phyloP scores from a whole-genome alignment of 2,888 invertebrate genomes.

The Osmoderma eremita region DNA sequence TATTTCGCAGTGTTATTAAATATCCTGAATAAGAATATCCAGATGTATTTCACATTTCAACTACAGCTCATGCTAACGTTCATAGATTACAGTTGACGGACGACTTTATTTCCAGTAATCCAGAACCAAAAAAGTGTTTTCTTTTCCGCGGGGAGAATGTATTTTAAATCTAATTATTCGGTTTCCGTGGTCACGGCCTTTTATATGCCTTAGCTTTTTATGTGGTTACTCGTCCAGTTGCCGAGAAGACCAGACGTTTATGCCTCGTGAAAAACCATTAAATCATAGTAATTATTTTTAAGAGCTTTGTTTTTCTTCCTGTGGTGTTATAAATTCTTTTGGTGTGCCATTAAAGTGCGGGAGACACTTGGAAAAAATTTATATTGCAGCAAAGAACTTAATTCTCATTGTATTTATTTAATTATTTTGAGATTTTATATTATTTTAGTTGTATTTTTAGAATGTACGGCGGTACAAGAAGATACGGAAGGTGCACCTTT shows the following conservation, averaged over 20 bases:
- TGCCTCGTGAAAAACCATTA: constrained; percentile 33
- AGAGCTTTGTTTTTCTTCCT: constrained; percentile 37
- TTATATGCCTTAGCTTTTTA: constrained; percentile 28
- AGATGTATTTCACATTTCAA: not conserved
- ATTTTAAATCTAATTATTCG: constrained; percentile 26
- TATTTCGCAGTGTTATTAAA: not conserved
- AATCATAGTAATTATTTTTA: constrained; percentile 37
- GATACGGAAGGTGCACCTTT: too few relatives aligned
- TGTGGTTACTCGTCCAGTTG: constrained; percentile 31
- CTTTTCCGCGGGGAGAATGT: constrained; percentile 7
- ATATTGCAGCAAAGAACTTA: not conserved
- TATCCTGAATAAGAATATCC: not conserved
- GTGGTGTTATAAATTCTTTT: constrained; percentile 27
- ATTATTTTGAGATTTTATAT: constrained; percentile 2
- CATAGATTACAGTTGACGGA: constrained; percentile 10
- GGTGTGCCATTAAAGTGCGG: constrained; percentile 17
- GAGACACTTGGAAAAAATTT: constrained; percentile 8
- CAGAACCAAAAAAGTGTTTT: not conserved
- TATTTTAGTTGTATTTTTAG: not conserved
- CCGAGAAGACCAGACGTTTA: constrained; percentile 29
- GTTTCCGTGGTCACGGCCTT: constrained; percentile 28
- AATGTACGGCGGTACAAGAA: too few relatives aligned
- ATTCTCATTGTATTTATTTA: not conserved
- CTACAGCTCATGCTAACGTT: too few relatives aligned
- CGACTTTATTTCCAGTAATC: constrained; percentile 8